Evolutionary conservation across 2,797 vertebrate genomes (phyloP).

Genomic region (Parauchenoglanis punctatus): DNA sequence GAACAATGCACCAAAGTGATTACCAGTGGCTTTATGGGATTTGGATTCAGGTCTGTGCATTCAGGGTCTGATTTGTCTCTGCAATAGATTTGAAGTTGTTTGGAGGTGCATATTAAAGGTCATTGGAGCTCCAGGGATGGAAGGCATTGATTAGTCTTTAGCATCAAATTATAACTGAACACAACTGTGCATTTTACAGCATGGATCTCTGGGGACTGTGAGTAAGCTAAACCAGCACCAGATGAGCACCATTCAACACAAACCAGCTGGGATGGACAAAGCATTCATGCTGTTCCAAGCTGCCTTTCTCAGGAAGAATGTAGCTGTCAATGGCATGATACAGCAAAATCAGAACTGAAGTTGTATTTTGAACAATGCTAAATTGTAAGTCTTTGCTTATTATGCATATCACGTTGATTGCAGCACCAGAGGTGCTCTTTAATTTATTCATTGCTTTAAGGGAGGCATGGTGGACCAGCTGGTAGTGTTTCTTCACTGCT

Average conservation of each 20-base stretch:
- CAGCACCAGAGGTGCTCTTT: background rate
- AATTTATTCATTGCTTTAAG: background rate
- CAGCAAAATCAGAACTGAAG: background rate
- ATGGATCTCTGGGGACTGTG: background rate
- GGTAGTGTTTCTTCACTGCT: background rate
- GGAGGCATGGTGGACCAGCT: background rate
- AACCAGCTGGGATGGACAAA: background rate
- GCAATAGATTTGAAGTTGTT: background rate
- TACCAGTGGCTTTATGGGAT: slow-evolving; percentile 10
- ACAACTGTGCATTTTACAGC: background rate
- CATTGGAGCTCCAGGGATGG: slow-evolving; percentile 13
- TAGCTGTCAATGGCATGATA: background rate
- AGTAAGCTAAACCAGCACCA: background rate
- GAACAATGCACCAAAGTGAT: slow-evolving; percentile 16
- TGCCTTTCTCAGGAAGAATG: background rate
- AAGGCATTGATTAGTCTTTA: slow-evolving; percentile 25
- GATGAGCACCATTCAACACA: background rate
- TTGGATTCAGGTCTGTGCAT: background rate
- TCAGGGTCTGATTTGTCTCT: background rate
- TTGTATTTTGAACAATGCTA: background rate
- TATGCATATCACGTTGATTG: background rate
- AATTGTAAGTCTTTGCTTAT: background rate
- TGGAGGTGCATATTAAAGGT: slow-evolving; percentile 7
- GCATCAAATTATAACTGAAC: slow-evolving; percentile 23
- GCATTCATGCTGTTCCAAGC: background rate